Conservation (phyloP, 2,113 vertebrate species). For the Syngnathoides biaculeatus region DNA sequence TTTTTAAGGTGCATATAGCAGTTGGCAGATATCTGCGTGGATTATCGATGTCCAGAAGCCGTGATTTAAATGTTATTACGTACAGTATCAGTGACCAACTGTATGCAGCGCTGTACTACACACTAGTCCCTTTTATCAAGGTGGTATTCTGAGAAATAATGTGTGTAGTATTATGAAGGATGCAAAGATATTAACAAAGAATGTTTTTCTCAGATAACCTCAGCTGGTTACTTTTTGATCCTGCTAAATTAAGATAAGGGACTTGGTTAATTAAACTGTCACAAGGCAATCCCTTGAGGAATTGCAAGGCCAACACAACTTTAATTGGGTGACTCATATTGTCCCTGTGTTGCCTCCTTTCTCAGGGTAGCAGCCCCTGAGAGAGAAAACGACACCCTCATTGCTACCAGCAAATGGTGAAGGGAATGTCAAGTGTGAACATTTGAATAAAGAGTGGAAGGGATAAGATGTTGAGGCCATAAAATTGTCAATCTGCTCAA, state of each 20-base stretch:
- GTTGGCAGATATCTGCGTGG: background rate
- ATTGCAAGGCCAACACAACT: constrained; percentile 64
- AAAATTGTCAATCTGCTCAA: constrained; percentile 8
- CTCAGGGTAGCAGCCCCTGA: constrained; percentile 24
- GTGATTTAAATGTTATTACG: constrained; percentile 5
- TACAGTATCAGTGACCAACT: constrained; percentile 16
- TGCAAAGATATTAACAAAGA: constrained; percentile 45
- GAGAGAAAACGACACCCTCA: constrained; percentile 28
- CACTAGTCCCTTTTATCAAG: constrained; percentile 2
- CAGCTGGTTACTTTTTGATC: constrained; percentile 73
- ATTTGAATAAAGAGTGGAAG: constrained; percentile 20
- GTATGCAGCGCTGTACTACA: background rate
- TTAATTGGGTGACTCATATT: constrained; percentile 74
- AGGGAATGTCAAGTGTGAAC: constrained; percentile 29
- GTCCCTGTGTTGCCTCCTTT: constrained; percentile 49
- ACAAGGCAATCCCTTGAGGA: constrained; percentile 76
- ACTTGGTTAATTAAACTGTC: constrained; percentile 77
- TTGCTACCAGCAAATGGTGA: constrained; percentile 45
- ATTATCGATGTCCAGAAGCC: background rate
- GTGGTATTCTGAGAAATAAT: constrained; percentile 26
- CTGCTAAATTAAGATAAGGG: constrained; percentile 78
- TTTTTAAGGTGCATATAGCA: background rate
- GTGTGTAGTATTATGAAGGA: constrained; percentile 23
- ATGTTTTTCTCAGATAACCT: constrained; percentile 69
- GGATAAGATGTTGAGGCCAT: constrained; percentile 4